Percentiles rank a stretch among this genome's conserved stretches.
Evolutionary conservation across 2,888 invertebrate species (phyloP).

Genomic region (Torymus tubicola): DNA sequence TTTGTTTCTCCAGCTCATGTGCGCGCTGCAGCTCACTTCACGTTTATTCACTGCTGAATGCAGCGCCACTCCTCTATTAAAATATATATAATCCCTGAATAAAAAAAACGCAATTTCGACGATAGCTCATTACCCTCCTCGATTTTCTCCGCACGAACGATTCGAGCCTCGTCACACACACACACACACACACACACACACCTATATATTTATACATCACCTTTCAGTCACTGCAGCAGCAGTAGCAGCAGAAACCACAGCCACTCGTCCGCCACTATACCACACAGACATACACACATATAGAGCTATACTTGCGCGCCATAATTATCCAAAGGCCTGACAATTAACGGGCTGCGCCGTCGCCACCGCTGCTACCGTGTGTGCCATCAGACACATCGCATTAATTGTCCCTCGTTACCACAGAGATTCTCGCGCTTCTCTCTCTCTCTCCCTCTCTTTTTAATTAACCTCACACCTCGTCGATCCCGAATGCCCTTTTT

Average conservation of each 20-base stretch:
- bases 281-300: not conserved
- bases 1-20: too few relatives aligned
- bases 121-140: constrained; percentile 12
- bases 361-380: not conserved
- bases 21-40: too few relatives aligned
- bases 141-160: constrained; percentile 9
- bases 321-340: constrained; percentile 61
- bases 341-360: constrained; percentile 41
- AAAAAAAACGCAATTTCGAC: not conserved
- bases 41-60: too few relatives aligned
- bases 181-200: not conserved
- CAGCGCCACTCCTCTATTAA: too few relatives aligned
- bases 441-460: constrained; percentile 51
- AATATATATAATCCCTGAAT: too few relatives aligned
- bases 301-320: constrained; percentile 19
- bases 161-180: not conserved
- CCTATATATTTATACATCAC: too few relatives aligned
- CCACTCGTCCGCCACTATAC: not conserved
- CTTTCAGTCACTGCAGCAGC: too few relatives aligned
- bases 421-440: constrained; percentile 55
- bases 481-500: constrained; percentile 60
- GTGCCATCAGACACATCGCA: constrained; percentile 57
- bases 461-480: constrained; percentile 65
- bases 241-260: too few relatives aligned
- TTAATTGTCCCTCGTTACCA: constrained; percentile 64